Percentiles rank a stretch among this genome's conserved stretches.
Evolutionary conservation across 92 coral and sea anemone species (phyloP).

Genomic region (Zoanthus gigantus): DNA sequence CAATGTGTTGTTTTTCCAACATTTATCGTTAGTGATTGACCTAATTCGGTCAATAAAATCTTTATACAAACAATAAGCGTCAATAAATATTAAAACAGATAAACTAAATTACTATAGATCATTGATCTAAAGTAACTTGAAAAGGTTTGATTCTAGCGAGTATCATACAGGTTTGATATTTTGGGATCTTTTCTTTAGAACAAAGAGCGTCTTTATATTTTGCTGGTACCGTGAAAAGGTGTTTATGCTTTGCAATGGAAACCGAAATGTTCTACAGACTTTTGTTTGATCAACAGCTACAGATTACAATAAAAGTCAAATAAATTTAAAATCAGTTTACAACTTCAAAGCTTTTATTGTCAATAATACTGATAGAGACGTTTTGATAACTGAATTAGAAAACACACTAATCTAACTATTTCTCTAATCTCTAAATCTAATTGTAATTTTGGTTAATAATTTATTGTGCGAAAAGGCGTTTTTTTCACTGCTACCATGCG

Average conservation of each 20-base stretch:
- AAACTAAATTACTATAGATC: neutral
- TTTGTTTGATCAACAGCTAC: neutral
- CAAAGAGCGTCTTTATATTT: neutral
- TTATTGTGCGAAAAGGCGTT: too few relatives aligned
- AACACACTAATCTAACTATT: too few relatives aligned
- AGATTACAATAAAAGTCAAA: neutral
- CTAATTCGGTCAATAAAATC: slow-evolving; percentile 1
- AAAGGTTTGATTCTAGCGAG: neutral
- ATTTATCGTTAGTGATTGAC: neutral
- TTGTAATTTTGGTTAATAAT: too few relatives aligned
- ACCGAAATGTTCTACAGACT: neutral
- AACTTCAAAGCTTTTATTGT: neutral
- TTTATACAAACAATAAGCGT: neutral
- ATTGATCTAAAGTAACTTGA: neutral
- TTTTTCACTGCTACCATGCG: too few relatives aligned
- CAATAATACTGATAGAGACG: too few relatives aligned
- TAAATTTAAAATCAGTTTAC: neutral
- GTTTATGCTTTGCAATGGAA: neutral
- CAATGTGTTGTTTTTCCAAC: slow-evolving; percentile 30
- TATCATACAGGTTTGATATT: neutral
- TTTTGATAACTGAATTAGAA: too few relatives aligned
- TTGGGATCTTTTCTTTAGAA: neutral
- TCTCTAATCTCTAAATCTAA: too few relatives aligned
- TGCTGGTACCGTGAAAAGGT: slow-evolving; percentile 24
- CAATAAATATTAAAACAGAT: neutral